phyloP scores from a whole-genome alignment of 2,888 invertebrate species.

The Imbricaverruca yamaguchii region DNA sequence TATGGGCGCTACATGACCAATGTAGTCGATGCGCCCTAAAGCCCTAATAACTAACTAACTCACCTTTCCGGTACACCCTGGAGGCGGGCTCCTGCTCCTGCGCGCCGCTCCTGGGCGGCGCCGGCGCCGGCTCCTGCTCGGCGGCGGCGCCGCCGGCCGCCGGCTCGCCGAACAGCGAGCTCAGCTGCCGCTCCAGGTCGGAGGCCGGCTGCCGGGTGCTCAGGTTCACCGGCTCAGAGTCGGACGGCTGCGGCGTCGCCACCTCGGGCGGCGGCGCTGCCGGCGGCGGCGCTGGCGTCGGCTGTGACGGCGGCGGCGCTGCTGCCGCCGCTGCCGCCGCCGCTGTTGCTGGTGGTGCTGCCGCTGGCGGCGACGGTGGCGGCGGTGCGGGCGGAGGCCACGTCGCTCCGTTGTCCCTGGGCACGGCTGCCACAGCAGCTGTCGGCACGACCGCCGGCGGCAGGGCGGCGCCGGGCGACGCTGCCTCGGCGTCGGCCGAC shows the following conservation, averaged over 20 bases:
- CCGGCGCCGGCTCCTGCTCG: not conserved
- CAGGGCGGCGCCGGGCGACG: not conserved
- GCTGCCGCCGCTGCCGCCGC: not conserved
- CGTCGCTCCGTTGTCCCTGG: not conserved
- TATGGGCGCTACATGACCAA: too few species aligned
- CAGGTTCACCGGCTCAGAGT: not conserved
- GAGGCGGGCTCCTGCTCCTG: not conserved
- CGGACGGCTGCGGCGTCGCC: not conserved
- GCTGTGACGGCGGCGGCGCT: not conserved
- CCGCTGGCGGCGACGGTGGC: not conserved
- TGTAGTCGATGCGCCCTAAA: too few species aligned
- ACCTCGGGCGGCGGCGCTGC: not conserved
- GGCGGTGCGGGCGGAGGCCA: not conserved
- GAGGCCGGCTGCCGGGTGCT: not conserved
- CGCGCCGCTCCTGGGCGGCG: not conserved
- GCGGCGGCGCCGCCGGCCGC: not conserved
- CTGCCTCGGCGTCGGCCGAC: not conserved
- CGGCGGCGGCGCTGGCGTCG: not conserved
- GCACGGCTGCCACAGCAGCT: not conserved
- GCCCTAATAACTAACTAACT: too few species aligned
- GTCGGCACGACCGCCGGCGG: not conserved
- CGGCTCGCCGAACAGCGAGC: not conserved
- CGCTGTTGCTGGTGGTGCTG: not conserved
- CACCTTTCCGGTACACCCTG: constrained; percentile 8
- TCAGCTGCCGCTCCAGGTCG: constrained; percentile 4